Base-by-base conservation (phyloP, 2,888 invertebrate genomes). In the Tanypteryx hageni region DNA sequence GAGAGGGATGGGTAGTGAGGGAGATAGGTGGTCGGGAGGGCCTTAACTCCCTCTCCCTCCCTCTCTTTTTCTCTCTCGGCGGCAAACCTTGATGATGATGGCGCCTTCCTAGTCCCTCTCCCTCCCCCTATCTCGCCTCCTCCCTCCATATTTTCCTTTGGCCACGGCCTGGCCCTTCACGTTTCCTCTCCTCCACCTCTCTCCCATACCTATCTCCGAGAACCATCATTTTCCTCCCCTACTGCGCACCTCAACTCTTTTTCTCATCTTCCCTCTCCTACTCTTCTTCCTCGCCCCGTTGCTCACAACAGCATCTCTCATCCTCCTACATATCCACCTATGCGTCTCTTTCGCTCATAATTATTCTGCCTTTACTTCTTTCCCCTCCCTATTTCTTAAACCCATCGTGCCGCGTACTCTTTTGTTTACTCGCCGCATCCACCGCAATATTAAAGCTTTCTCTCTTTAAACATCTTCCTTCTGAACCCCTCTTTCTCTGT, bases 21-120 rank as follows among this genome's bases (percentile, higher is more conserved):
- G 68, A 68, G 22, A 68, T 64, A n/a, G 64, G 64, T 18, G n/a
- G 64, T 64, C 68, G 44, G 44, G 44, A 44, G 44, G 44, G 44
- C 44, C 44, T 44, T 44, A 44, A 44, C 44, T 44, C 44, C 44
- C 44, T n/a, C n/a, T n/a, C 44, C 5, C 44, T 44, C 44, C 5
- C 44, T 5, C 22, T 14, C 22, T 76, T 27, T 76, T n/a, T 27
- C 5, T 13, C 76, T n/a, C 8, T n/a, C n/a, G 68, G 18, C 68
- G 68, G 68, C 68, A 11, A 68, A 22, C 68, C 68, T 68, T 68
- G 68, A 68, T 68, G 68, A 68, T 68, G 27, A 76, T 76, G 76
- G 76, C 76, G 76, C 11, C 76, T 76, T 76, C 76, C 27, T 27
- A 27, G 76, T 76, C 76, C 22, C 44, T 44, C 44, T 44, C 44